phyloP scores from a whole-genome alignment of 2,113 vertebrate genomes.

The Globicephala melas region DNA sequence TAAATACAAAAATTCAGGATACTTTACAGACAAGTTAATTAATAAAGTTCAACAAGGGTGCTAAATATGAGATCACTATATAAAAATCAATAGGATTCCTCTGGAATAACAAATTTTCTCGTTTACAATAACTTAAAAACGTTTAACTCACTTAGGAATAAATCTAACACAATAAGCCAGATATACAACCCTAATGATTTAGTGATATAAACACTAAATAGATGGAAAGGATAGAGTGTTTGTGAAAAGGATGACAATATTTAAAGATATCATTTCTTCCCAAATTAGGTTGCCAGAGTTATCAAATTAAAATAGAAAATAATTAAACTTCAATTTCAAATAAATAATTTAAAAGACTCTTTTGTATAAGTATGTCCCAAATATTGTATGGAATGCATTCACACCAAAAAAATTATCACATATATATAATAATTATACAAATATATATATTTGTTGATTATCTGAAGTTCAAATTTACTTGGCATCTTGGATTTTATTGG shows the following conservation, averaged over 20 bases:
- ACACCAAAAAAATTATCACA: too few relatives aligned
- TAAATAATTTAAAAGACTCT: neutral
- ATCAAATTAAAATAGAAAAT: neutral
- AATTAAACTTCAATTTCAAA: slow-evolving; percentile 28
- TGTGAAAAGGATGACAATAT: neutral
- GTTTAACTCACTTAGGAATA: neutral
- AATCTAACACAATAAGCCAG: neutral
- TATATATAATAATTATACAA: neutral
- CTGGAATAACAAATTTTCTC: neutral
- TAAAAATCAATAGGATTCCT: neutral
- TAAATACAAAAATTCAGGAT: neutral
- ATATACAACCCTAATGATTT: neutral
- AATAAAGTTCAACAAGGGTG: neutral
- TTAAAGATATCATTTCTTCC: neutral
- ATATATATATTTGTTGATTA: neutral
- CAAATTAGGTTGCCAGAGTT: neutral
- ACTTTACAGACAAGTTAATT: neutral
- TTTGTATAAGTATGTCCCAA: neutral
- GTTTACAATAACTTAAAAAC: neutral
- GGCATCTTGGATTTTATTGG: neutral
- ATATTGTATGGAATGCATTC: neutral
- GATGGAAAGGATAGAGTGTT: neutral
- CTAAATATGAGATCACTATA: neutral
- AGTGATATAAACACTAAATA: neutral
- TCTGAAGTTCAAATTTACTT: neutral